Evolutionary conservation across 2,113 vertebrate species (phyloP), one percentile per base, ranked within the genome.

Genomic region (Callipepla californica): DNA sequence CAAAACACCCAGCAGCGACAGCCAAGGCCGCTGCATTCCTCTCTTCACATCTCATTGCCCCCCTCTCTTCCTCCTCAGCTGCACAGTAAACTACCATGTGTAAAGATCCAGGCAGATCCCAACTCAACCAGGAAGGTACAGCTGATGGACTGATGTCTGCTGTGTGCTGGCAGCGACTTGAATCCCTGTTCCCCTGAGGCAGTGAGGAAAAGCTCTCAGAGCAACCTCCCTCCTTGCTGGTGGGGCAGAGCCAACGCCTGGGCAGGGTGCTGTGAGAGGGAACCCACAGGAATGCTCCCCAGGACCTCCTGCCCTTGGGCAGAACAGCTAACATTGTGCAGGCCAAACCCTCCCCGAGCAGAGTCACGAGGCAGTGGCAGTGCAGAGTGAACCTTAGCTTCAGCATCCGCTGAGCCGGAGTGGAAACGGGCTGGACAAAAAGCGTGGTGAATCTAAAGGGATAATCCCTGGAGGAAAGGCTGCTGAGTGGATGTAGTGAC

Each of bases 221-320:
- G 36, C 44, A 89, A 67, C 55, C 68, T 90, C 42, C 58, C 44
- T 86, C 58, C 48, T 57, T 65, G 82, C 42, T 95, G 72, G 84
- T 79, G 85, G 61, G 58, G 48, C 58, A 85, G 45, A 32, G n/a
- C 73, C 47, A 57, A 45, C 69, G 84, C 34, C 45, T 7, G 1
- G 77, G 34, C 68, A 81, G 79, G 20, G 42, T 89, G 51, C 50
- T 83, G 51, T 50, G 67, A 89, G 53, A 77, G 18, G n/a, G 30
- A 90, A 67, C 44, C 92, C 94, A 94, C 86, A 95, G 81, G 81
- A 93, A 91, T 88, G 75, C 68, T 85, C 59, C 53, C 72, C 65
- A 63, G 61, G 84, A 90, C 51, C 40, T 93, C 55, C 63, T 2
- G n/a, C 78, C 51, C 89, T 40, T 0, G 0, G 72, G 58, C 57